A percentile compares a stretch with the other conserved stretches of the same genome.
phyloP scores from a whole-genome alignment of 2,113 vertebrate genomes.

The Isurus oxyrinchus region DNA sequence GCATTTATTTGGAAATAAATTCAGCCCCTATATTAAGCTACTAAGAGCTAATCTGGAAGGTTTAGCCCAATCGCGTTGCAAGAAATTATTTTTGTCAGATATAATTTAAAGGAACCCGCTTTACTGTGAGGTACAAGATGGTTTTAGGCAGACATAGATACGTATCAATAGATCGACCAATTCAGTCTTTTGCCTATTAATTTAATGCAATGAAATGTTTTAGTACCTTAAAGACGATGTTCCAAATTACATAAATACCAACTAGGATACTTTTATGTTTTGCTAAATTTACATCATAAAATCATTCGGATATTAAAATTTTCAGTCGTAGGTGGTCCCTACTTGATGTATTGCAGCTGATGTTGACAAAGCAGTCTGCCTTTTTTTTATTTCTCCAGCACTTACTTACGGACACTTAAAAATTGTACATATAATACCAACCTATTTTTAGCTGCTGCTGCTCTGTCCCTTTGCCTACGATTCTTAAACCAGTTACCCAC shows the following conservation, averaged over 20 bases:
- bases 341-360: background rate
- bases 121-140: background rate
- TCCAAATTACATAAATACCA: background rate
- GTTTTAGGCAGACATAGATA: background rate
- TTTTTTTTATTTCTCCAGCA: background rate
- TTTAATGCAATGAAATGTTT: background rate
- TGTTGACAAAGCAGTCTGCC: background rate
- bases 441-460: conserved; percentile 97
- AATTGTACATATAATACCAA: conserved; percentile 49
- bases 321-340: background rate
- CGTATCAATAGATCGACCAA: background rate
- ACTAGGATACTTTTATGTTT: background rate
- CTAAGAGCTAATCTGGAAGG: background rate
- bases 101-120: background rate
- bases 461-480: conserved; percentile 94
- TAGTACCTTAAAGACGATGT: background rate
- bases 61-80: background rate
- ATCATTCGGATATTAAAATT: background rate
- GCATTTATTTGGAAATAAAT: background rate
- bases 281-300: background rate
- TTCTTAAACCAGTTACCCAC: conserved; percentile 99
- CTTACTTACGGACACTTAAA: too few relatives aligned
- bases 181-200: background rate
- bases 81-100: background rate
- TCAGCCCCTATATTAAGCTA: background rate